Evolutionary conservation across 2,797 vertebrate species (phyloP).

Genomic region (Cossypha caffra): DNA sequence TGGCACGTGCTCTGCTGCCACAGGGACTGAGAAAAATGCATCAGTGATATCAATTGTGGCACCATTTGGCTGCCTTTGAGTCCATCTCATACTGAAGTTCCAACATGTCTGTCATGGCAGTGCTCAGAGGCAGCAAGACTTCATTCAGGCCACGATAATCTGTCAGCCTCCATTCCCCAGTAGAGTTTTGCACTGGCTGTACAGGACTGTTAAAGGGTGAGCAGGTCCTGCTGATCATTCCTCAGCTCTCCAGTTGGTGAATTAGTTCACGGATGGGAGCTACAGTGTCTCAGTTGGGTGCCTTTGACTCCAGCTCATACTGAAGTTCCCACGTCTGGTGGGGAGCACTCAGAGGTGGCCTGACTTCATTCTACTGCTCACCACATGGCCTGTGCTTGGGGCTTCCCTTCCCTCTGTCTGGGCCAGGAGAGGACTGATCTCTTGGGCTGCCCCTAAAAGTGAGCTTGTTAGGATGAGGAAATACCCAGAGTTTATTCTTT

Average conservation of each 20-base stretch:
- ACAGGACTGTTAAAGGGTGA: not conserved
- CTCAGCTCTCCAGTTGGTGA: not conserved
- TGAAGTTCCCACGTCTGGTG: not conserved
- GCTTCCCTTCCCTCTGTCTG: not conserved
- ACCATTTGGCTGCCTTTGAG: not conserved
- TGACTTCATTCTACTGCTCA: not conserved
- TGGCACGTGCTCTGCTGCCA: not conserved
- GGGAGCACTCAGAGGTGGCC: not conserved
- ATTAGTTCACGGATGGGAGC: not conserved
- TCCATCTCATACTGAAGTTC: not conserved
- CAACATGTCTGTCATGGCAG: not conserved
- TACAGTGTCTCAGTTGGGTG: not conserved
- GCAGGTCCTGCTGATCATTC: not conserved
- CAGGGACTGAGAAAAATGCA: not conserved
- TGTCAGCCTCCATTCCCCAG: not conserved
- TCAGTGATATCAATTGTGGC: not conserved
- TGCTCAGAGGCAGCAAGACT: not conserved
- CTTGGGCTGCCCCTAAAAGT: not conserved
- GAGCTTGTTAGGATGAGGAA: not conserved
- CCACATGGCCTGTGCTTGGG: rapidly evolving
- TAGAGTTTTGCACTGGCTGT: rapidly evolving
- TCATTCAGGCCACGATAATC: rapidly evolving
- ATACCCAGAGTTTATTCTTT: not conserved
- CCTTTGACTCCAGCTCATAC: not conserved
- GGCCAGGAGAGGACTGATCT: not conserved